Evolutionary conservation across 2,797 vertebrate species (phyloP).

Genomic region (Acanthis flammea): DNA sequence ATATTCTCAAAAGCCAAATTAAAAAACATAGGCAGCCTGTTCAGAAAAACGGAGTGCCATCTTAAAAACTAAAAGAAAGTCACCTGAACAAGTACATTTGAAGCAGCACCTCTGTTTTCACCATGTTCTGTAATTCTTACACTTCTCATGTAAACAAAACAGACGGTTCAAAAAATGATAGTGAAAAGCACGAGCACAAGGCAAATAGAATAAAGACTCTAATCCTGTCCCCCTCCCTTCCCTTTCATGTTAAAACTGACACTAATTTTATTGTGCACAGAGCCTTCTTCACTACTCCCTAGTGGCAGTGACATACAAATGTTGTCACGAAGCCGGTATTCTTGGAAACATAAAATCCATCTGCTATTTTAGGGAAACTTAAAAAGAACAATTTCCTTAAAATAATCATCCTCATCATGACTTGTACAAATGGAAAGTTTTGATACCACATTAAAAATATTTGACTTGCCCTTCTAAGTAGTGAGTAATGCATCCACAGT

Average conservation of each 20-base stretch:
- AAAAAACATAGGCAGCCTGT: neutral
- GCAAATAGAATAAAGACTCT: neutral
- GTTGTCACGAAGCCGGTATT: neutral
- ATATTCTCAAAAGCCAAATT: neutral
- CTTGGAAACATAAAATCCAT: neutral
- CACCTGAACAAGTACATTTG: neutral
- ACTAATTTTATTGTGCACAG: neutral
- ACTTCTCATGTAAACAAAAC: neutral
- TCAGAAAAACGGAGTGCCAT: neutral
- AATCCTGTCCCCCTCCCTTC: neutral
- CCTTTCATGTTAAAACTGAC: neutral
- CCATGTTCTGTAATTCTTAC: neutral
- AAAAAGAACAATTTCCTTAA: slow-evolving; percentile 41
- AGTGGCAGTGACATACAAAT: neutral
- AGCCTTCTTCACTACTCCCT: neutral
- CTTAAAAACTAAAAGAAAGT: neutral
- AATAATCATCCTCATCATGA: neutral
- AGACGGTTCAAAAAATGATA: neutral
- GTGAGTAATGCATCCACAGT: neutral
- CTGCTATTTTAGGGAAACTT: neutral
- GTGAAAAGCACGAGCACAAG: neutral
- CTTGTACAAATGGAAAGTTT: neutral
- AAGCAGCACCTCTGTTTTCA: neutral
- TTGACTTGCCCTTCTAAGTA: neutral
- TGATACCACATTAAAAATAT: slow-evolving; percentile 51